Evolutionary conservation across 2,888 invertebrate species (phyloP).

Genomic region (Watsonalla binaria): DNA sequence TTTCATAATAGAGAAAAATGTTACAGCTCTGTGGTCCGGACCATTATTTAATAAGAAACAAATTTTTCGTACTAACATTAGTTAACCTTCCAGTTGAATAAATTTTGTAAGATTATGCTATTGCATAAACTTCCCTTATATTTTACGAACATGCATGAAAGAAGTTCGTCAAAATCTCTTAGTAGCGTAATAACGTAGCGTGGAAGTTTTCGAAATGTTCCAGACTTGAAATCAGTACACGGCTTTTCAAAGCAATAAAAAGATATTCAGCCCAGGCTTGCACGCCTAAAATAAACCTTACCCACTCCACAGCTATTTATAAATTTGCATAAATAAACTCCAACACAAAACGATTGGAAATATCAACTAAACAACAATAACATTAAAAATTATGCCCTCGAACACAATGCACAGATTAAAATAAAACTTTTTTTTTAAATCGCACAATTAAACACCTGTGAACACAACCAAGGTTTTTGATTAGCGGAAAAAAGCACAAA

Average conservation of each 20-base stretch:
- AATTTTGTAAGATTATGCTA: too few species aligned
- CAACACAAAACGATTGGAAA: slow-evolving; percentile 47
- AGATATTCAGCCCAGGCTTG: slow-evolving; percentile 33
- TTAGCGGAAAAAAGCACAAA: slow-evolving; percentile 1
- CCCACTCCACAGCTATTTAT: slow-evolving; percentile 62
- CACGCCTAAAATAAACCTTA: slow-evolving; percentile 63
- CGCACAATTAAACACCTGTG: neutral
- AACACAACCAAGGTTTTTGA: neutral
- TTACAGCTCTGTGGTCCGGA: too few species aligned
- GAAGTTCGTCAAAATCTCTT: too few species aligned
- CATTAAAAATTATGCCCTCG: neutral
- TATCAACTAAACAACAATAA: slow-evolving; percentile 1
- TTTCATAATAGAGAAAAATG: too few species aligned
- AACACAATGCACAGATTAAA: slow-evolving; percentile 44
- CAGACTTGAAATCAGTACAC: neutral
- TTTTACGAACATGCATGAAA: too few species aligned
- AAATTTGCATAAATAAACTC: slow-evolving; percentile 55
- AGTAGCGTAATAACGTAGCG: too few species aligned
- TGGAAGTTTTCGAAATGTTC: too few species aligned
- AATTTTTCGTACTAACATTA: too few species aligned
- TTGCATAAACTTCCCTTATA: too few species aligned
- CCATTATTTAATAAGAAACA: too few species aligned
- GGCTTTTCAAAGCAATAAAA: slow-evolving; percentile 15
- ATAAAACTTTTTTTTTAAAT: slow-evolving; percentile 6
- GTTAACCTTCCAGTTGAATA: too few species aligned